Evolutionary conservation across 2,797 vertebrate genomes (phyloP).

Genomic region (Onychomys leucogaster): DNA sequence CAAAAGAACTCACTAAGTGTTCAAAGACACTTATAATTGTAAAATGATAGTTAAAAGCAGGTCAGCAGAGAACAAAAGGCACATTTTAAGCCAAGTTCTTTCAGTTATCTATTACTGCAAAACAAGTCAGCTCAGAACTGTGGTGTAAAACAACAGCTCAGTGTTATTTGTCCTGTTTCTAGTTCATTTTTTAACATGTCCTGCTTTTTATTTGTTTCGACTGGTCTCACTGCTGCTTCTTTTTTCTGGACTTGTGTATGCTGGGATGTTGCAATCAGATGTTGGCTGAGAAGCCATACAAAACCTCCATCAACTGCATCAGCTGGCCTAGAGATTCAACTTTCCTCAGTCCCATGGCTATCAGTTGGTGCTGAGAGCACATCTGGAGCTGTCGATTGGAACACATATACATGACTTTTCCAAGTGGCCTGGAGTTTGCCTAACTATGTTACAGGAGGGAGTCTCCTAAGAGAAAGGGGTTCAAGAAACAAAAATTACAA

Average conservation of each 20-base stretch:
- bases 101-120: conserved; percentile 35
- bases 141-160: conserved; percentile 33
- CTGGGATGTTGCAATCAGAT: background rate
- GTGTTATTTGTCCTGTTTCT: conserved; percentile 2
- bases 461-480: background rate
- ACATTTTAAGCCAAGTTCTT: conserved; percentile 18
- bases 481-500: conserved; percentile 35
- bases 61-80: background rate
- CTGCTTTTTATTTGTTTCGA: background rate
- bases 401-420: background rate
- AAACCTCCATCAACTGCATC: background rate
- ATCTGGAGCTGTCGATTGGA: background rate
- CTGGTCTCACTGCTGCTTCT: background rate
- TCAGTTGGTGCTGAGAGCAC: background rate
- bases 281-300: background rate
- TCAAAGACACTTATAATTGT: background rate
- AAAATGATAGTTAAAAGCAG: background rate
- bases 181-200: background rate
- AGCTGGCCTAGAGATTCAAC: background rate
- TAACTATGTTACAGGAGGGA: background rate
- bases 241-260: background rate
- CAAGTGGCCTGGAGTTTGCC: background rate
- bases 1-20: conserved; percentile 8
- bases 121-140: conserved; percentile 3
- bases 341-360: background rate